Evolutionary conservation across 2,113 vertebrate species (phyloP).

Genomic region (Phyllopteryx taeniolatus): DNA sequence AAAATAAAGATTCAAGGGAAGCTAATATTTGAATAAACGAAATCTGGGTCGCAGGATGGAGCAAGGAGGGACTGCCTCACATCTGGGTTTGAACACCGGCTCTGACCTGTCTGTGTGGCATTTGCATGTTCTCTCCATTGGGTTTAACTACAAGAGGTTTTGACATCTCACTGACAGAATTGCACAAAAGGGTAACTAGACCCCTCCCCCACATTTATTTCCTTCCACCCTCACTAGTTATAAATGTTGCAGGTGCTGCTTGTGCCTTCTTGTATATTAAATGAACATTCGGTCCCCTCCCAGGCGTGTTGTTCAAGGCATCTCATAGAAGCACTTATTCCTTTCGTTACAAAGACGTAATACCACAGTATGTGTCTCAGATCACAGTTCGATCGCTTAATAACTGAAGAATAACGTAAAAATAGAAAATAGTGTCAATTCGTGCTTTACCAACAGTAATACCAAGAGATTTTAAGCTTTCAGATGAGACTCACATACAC

Average conservation of each 20-base stretch:
- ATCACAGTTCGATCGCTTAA: background rate
- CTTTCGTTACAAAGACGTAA: background rate
- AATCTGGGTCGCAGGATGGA: background rate
- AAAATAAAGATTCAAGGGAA: background rate
- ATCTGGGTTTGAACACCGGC: background rate
- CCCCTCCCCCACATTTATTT: constrained; percentile 1
- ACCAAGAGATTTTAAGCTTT: background rate
- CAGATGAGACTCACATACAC: background rate
- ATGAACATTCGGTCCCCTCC: constrained; percentile 10
- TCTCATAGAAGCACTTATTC: background rate
- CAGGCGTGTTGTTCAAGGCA: constrained; percentile 1
- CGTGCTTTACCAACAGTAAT: background rate
- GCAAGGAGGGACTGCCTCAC: background rate
- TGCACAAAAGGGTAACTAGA: background rate
- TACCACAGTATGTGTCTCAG: background rate
- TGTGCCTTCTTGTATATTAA: constrained; percentile 14
- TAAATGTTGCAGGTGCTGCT: constrained; percentile 21
- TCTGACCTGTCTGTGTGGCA: background rate
- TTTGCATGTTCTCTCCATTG: background rate
- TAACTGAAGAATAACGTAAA: background rate
- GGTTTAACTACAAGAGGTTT: background rate
- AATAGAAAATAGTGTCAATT: background rate
- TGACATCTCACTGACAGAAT: background rate
- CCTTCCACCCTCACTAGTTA: background rate
- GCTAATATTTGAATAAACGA: background rate